Evolutionary conservation across 2,797 vertebrate species (phyloP).

Genomic region (Phalloptychus januarius): DNA sequence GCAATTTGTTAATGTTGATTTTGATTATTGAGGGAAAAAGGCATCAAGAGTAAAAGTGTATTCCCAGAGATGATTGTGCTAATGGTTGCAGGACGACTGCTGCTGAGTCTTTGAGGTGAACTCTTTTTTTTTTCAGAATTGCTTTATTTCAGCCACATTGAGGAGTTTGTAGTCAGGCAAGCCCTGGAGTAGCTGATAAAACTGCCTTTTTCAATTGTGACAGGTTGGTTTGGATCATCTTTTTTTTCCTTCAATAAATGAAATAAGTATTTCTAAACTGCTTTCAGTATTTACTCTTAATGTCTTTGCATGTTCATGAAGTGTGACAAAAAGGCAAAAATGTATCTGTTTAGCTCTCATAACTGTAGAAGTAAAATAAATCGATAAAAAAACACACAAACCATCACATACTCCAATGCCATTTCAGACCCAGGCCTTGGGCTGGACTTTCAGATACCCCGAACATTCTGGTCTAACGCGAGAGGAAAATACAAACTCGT

Average conservation of each 20-base stretch:
- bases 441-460: slow-evolving; percentile 20
- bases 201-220: not conserved
- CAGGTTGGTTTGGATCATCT: not conserved
- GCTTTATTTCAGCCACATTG: not conserved
- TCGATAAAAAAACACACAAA: not conserved
- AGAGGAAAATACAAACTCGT: slow-evolving; percentile 8
- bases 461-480: slow-evolving; percentile 27
- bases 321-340: not conserved
- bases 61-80: not conserved
- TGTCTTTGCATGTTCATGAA: not conserved
- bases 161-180: no score
- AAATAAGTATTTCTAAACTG: not conserved
- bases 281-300: not conserved
- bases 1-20: not conserved
- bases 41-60: not conserved
- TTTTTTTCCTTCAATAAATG: not conserved
- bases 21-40: not conserved
- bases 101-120: not conserved
- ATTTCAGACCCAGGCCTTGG: slow-evolving; percentile 24
- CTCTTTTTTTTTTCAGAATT: not conserved
- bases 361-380: not conserved
- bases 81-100: not conserved
- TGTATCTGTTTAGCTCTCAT: not conserved
- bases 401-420: slow-evolving; percentile 1
- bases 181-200: not conserved